phyloP scores from a whole-genome alignment of 2,797 vertebrate genomes.

The Rhynchotus rufescens region DNA sequence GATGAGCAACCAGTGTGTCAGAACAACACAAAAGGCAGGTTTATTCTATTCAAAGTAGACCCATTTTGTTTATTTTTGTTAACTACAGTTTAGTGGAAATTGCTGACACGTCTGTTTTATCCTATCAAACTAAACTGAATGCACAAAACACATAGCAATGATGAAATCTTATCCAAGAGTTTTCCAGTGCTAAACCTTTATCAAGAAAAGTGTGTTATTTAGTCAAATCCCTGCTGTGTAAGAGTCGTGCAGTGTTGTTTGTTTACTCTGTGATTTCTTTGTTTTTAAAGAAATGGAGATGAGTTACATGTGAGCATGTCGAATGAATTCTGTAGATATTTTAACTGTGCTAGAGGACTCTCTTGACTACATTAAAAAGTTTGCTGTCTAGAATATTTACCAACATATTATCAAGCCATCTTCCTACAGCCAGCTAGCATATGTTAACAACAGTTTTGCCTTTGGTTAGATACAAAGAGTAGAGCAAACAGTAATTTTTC shows the following conservation, averaged over 20 bases:
- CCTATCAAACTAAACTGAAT: not conserved
- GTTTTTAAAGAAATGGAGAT: constrained; percentile 34
- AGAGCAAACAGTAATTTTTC: not conserved
- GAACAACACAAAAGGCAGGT: not conserved
- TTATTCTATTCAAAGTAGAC: not conserved
- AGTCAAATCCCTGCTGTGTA: not conserved
- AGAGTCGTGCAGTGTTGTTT: not conserved
- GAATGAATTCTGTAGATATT: constrained; percentile 43
- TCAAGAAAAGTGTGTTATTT: not conserved
- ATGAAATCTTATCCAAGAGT: not conserved
- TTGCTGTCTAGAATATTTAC: constrained; percentile 56
- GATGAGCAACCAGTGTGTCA: not conserved
- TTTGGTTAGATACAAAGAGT: constrained; percentile 3
- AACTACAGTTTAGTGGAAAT: not conserved
- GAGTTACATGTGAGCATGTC: not conserved
- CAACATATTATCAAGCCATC: not conserved
- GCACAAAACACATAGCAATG: not conserved
- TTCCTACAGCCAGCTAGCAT: constrained; percentile 17
- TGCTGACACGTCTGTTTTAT: not conserved
- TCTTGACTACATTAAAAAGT: constrained; percentile 37
- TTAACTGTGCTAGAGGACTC: constrained; percentile 28
- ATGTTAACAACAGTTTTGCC: constrained; percentile 25
- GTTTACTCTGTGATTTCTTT: not conserved
- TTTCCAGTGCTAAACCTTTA: not conserved
- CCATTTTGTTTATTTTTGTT: not conserved